Evolutionary conservation across 2,888 invertebrate genomes (phyloP).

Genomic region (Eulithis prunata): DNA sequence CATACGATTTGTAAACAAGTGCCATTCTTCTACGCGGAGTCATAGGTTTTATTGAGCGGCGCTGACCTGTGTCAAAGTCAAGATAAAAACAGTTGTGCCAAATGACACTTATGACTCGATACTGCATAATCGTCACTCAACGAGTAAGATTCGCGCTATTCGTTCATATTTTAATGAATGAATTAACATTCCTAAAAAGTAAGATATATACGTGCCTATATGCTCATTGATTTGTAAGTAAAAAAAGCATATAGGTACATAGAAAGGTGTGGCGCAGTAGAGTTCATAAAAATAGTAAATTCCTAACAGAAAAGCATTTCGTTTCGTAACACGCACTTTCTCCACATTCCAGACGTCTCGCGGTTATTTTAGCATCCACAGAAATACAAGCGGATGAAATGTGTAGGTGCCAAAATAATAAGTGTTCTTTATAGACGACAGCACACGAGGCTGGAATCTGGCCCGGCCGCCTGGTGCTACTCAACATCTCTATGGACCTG

Average conservation of each 20-base stretch:
- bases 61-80: slow-evolving; percentile 13
- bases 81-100: not conserved
- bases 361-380: slow-evolving; percentile 43
- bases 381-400: slow-evolving; percentile 44
- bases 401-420: slow-evolving; percentile 58
- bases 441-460: slow-evolving; percentile 65
- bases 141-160: too few relatives aligned
- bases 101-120: too few relatives aligned
- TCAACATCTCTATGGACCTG: not conserved
- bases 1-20: slow-evolving; percentile 34
- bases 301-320: slow-evolving; percentile 3
- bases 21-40: slow-evolving; percentile 27
- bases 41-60: slow-evolving; percentile 22
- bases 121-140: too few relatives aligned
- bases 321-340: slow-evolving; percentile 32
- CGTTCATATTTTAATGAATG: too few relatives aligned
- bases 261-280: not conserved
- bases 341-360: slow-evolving; percentile 38
- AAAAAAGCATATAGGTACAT: too few relatives aligned
- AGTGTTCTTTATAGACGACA: slow-evolving; percentile 52
- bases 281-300: not conserved
- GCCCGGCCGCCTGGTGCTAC: slow-evolving; percentile 57
- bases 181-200: too few relatives aligned
- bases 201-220: too few relatives aligned
- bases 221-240: too few relatives aligned